Percentiles rank a stretch among this genome's conserved stretches.
phyloP scores from a whole-genome alignment of 1,140 invertebrate genomes.

The Mya arenaria region DNA sequence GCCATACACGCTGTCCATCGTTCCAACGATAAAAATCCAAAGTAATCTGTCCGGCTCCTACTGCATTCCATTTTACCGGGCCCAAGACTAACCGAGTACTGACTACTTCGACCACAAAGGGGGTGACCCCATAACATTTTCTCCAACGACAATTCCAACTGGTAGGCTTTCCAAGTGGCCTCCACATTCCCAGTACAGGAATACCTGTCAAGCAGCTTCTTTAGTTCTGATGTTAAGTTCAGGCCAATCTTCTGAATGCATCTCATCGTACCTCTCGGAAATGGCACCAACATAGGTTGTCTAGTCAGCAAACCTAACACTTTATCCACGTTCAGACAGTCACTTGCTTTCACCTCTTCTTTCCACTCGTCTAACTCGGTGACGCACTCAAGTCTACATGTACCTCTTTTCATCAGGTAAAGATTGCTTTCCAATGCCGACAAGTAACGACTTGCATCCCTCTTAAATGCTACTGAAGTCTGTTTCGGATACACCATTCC shows the following conservation, averaged over 20 bases:
- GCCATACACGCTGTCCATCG: background rate
- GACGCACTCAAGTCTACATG: background rate
- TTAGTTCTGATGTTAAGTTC: background rate
- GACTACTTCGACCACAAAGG: background rate
- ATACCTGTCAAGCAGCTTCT: background rate
- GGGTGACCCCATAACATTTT: constrained; percentile 33
- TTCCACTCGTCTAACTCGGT: background rate
- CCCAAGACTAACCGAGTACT: constrained; percentile 11
- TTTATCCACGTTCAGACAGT: background rate
- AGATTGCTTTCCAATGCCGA: constrained; percentile 4
- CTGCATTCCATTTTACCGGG: background rate
- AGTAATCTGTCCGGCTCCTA: constrained; percentile 2
- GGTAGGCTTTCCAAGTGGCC: background rate
- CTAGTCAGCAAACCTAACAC: background rate
- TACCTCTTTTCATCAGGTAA: background rate
- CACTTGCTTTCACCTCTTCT: background rate
- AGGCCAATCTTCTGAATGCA: background rate
- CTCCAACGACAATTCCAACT: constrained; percentile 10
- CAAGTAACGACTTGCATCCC: constrained; percentile 22
- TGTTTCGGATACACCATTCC: background rate
- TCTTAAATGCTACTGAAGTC: background rate
- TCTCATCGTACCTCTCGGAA: background rate
- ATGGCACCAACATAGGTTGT: background rate
- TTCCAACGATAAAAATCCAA: constrained; percentile 14
- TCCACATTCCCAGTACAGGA: background rate